These are phyloP conservation scores for Zaprionus africanus DNA, from an alignment of 1,140 invertebrate genomes.

Conservation along the genomic window DNA sequence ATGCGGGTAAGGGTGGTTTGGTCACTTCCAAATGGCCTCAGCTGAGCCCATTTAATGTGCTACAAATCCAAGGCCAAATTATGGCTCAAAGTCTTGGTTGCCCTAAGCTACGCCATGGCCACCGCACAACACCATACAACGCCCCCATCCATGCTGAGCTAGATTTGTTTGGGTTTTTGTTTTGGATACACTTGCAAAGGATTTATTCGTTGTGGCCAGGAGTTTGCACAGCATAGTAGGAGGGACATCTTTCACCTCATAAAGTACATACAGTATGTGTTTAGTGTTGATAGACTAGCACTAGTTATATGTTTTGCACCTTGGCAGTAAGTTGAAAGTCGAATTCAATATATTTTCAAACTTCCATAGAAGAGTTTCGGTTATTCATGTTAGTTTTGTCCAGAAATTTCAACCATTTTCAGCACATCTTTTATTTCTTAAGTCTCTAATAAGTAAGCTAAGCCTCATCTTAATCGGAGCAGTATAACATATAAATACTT, in stretches of 20 bases:
- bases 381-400: background rate
- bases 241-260: background rate
- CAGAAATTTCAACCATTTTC: background rate
- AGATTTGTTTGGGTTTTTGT: constrained; percentile 35
- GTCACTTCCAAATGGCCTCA: constrained; percentile 30
- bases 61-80: constrained; percentile 54
- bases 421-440: no score
- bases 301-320: background rate
- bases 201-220: background rate
- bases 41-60: constrained; percentile 42
- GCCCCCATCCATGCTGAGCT: background rate
- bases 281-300: no score
- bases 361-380: no score
- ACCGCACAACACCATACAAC: background rate
- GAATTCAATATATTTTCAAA: no score
- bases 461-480: no score
- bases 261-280: background rate
- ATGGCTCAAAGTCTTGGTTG: constrained; percentile 45
- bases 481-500: no score
- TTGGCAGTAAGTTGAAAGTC: background rate
- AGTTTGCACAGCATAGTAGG: background rate
- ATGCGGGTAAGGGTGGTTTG: constrained; percentile 1
- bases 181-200: background rate
- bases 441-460: no score
- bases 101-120: constrained; percentile 3